Evolutionary conservation across 2,888 invertebrate species (phyloP), one percentile per base, ranked within the genome.

Genomic region (Oscheius sp.): DNA sequence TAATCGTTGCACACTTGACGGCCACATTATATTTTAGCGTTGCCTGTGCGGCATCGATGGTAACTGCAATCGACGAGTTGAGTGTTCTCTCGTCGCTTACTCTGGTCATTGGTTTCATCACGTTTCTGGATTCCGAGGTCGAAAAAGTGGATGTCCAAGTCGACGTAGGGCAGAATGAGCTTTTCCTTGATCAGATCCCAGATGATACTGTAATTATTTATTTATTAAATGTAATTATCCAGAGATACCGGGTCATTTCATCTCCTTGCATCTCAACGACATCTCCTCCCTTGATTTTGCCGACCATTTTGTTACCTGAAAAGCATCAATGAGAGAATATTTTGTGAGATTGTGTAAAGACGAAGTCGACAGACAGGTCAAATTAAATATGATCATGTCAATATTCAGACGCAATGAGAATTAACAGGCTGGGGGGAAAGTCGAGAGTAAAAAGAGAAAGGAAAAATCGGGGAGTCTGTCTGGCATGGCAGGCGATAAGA

Each of bases 121-220:
- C 98, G 92, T 89, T 95, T 92, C 91, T 98, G 95, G 84, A 99
- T 95, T 61, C 98, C 95, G 88, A 99, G 92, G 90, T 99, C 99
- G 89, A 92, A 98, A 7, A 93, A 93, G 89, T 97, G 95, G 72
- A 98, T 90, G 89, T 98, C 95, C 84, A 98, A 93, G 89, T 98
- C 95, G 85, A 99, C 91, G 90, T 95, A 96, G 0, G 98, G 98
- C 77, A 97, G 91, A 88, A 99, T 96, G 49, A 99, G 92, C 90
- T 98, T 98, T 74, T 97, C 92, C 90, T 98, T 99, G 86, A 99
- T 99, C 46, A 94, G 92, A 88, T 97, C 96, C 98, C 98, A 99
- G 89, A 99, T 97, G 81, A 99, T 94, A 85, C 35, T 35, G 35
- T 35, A 35, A 35, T 35, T 35, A 9, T 3, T 3, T n/a, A n/a